Percentiles rank a stretch among this genome's conserved stretches.
Evolutionary conservation across 1,140 invertebrate genomes (phyloP).

Genomic region (honey bee (Apis mellifera)): Amel_HAv3.1 CM009946.2:5491001-5491500

Average conservation of each 20-base stretch:
- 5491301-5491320: conserved; percentile 21
- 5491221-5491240: conserved; percentile 36
- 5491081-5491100: no score
- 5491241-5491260: conserved; percentile 2
- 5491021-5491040: no score
- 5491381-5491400: conserved; percentile 33
- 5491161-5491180: no score
- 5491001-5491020: no score
- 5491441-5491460: neutral
- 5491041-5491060: no score
- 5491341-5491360: neutral
- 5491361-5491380: conserved; percentile 8
- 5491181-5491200: conserved; percentile 40
- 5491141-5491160: neutral
- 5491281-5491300: conserved; percentile 30
- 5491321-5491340: neutral
- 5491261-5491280: conserved; percentile 39
- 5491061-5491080: no score
- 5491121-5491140: no score
- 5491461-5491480: neutral
- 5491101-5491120: no score
- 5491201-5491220: conserved; percentile 21
- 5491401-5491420: conserved; percentile 20
- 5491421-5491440: conserved; percentile 23
- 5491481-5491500: neutral